A percentile compares a stretch with the other conserved stretches of the same genome.
Evolutionary conservation across 2,797 vertebrate species (phyloP).

Genomic region (Cephalopachus bancanus): DNA sequence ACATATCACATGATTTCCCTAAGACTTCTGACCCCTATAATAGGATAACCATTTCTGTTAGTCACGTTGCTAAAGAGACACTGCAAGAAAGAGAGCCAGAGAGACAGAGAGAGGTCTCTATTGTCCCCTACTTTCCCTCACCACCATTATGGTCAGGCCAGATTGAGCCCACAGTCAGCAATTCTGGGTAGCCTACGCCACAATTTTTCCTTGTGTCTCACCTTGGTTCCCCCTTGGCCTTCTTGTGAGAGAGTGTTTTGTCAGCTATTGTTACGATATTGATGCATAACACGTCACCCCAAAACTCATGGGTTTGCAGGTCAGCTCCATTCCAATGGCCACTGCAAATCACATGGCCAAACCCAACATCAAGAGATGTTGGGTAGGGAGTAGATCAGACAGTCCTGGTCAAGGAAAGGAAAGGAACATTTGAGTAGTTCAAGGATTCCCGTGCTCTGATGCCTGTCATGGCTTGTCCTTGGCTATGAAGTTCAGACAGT

Average conservation of each 20-base stretch:
- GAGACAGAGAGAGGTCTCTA: not conserved
- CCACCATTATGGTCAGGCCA: not conserved
- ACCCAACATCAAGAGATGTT: not conserved
- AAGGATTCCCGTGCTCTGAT: not conserved
- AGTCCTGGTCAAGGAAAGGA: not conserved
- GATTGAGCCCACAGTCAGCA: not conserved
- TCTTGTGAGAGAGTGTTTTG: not conserved
- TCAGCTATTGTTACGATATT: not conserved
- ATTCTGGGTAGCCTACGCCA: not conserved
- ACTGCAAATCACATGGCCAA: constrained; percentile 9
- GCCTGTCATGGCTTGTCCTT: not conserved
- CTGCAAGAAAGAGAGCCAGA: not conserved
- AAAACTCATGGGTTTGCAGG: not conserved
- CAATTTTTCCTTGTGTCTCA: not conserved
- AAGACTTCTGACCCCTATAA: not conserved
- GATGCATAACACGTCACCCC: not conserved
- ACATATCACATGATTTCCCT: not conserved
- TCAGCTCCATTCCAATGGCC: not conserved
- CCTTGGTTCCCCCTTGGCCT: not conserved
- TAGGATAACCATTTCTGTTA: not conserved
- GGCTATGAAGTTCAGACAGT: constrained; percentile 19
- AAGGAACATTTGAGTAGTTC: not conserved
- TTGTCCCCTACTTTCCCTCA: not conserved
- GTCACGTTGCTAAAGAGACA: constrained; percentile 24
- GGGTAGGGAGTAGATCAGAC: not conserved